phyloP scores from a whole-genome alignment of 2,113 vertebrate species.

The Cebidichthys violaceus region DNA sequence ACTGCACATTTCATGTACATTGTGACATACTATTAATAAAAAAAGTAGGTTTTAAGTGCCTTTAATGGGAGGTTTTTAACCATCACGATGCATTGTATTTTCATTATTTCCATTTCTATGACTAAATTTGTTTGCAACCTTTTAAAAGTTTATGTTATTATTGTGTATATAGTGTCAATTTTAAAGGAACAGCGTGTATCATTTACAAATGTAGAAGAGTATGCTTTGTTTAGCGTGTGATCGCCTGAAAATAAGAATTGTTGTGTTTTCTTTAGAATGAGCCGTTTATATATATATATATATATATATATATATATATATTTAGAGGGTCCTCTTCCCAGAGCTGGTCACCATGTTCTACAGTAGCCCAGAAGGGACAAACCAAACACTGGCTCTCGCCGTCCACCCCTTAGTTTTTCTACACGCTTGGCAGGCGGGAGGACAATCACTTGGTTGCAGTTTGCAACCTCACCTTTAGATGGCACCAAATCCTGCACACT shows the following conservation, averaged over 20 bases:
- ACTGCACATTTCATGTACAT: slow-evolving; percentile 34
- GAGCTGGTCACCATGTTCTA: not conserved
- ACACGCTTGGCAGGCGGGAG: no score
- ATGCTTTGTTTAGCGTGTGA: not conserved
- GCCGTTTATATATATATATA: no score
- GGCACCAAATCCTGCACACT: not conserved
- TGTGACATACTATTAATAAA: slow-evolving; percentile 35
- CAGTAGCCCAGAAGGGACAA: not conserved
- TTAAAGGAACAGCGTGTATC: not conserved
- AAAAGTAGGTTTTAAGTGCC: slow-evolving; percentile 65
- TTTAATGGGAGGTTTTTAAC: slow-evolving; percentile 42
- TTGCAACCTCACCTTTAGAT: not conserved
- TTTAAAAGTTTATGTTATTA: slow-evolving; percentile 1
- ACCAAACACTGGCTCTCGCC: not conserved
- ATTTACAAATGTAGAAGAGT: not conserved
- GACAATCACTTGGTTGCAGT: not conserved
- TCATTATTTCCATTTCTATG: slow-evolving; percentile 1
- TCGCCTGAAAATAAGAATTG: not conserved
- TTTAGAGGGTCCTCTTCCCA: no score
- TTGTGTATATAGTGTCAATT: not conserved
- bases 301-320: no score
- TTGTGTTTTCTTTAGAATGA: not conserved
- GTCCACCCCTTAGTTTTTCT: not conserved
- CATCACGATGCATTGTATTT: slow-evolving; percentile 20
- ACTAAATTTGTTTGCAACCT: not conserved